Conservation (phyloP, 2,113 vertebrate species). For the Sphyrna mokarran region DNA sequence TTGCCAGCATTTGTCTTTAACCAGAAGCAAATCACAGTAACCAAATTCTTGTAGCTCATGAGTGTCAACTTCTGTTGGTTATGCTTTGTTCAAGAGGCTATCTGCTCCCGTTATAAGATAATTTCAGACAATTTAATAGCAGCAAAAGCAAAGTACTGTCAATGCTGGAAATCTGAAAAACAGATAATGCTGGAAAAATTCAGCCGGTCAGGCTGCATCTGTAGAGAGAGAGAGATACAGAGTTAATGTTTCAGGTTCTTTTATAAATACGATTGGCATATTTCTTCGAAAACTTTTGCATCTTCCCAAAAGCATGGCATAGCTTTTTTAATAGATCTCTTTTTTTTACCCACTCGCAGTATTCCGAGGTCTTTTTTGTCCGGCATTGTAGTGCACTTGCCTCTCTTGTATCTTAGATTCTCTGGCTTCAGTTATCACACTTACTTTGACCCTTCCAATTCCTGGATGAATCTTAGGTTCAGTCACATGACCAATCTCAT, state of each 20-base stretch:
- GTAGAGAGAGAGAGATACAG: no score
- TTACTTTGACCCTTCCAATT: neutral
- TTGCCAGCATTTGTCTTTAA: neutral
- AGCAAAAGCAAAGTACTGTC: no score
- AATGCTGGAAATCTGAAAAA: no score
- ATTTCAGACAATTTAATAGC: neutral
- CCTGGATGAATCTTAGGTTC: neutral
- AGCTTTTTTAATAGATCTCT: neutral
- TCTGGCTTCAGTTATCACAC: neutral
- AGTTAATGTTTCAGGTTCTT: no score
- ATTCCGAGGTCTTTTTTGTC: neutral
- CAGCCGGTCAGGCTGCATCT: no score
- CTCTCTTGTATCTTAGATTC: neutral
- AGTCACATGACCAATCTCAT: neutral
- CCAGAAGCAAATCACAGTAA: neutral
- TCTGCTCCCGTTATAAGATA: neutral
- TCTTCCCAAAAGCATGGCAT: neutral
- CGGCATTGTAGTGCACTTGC: neutral
- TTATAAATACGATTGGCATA: no score
- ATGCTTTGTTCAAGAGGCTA: neutral
- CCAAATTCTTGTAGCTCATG: neutral
- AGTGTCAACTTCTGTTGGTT: no score
- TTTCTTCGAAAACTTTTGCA: neutral
- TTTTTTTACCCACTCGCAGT: neutral
- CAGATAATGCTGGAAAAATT: no score